Conservation (phyloP, 2,888 invertebrate species). For the Pristionchus exspectatus region DNA sequence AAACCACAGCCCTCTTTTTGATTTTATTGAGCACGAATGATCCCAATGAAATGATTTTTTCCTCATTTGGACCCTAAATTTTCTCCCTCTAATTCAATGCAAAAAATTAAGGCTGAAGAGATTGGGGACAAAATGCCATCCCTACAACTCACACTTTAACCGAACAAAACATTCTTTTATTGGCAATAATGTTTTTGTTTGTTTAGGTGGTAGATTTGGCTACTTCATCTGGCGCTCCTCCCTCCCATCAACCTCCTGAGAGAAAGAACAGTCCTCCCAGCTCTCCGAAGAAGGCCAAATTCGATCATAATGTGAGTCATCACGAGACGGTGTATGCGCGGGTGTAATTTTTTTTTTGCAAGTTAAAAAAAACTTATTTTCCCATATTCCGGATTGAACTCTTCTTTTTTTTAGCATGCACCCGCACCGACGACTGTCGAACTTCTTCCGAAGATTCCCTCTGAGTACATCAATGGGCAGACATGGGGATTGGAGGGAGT, state of each 20-base stretch:
- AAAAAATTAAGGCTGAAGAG: too few relatives aligned
- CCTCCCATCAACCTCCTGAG: not conserved
- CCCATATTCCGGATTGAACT: not conserved
- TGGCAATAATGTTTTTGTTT: not conserved
- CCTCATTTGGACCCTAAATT: too few relatives aligned
- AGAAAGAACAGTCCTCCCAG: not conserved
- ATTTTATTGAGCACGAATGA: too few relatives aligned
- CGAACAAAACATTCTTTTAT: too few relatives aligned
- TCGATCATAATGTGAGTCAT: constrained; percentile 1
- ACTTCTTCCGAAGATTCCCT: constrained; percentile 59
- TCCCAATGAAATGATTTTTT: too few relatives aligned
- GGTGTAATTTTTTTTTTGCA: not conserved
- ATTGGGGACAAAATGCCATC: too few relatives aligned
- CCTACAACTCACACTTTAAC: too few relatives aligned
- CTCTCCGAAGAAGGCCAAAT: not conserved
- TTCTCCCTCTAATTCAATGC: too few relatives aligned
- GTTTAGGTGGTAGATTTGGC: constrained; percentile 42
- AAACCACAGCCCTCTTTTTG: too few relatives aligned
- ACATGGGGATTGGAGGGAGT: constrained; percentile 69
- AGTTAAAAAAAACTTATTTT: not conserved
- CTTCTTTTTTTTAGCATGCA: not conserved
- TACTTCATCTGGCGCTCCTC: not conserved
- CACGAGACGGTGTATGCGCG: too few relatives aligned
- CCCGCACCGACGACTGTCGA: not conserved
- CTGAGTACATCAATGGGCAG: constrained; percentile 59